These are phyloP conservation scores for Amblyjoppa fuscipennis DNA, from an alignment of 2,888 invertebrate genomes.

Conservation along the genomic window DNA sequence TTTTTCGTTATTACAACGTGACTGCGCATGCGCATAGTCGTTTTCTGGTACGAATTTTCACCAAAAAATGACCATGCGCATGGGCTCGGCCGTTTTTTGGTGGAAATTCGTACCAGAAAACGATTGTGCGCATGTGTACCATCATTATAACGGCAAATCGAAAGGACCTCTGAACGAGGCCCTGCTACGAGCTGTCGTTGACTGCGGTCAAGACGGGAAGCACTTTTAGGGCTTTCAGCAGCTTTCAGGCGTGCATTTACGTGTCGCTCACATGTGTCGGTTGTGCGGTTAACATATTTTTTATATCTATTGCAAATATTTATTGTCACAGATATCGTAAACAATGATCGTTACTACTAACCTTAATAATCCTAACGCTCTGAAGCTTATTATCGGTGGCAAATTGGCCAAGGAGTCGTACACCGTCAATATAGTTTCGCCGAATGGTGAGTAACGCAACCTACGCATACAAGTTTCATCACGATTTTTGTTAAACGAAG, in stretches of 20 bases:
- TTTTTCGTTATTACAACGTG: too few species aligned
- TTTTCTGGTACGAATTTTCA: too few species aligned
- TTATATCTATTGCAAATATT: slow-evolving; percentile 81
- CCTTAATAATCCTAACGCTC: slow-evolving; percentile 91
- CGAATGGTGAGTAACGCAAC: slow-evolving; percentile 87
- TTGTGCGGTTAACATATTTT: slow-evolving; percentile 79
- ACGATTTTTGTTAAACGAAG: slow-evolving; percentile 34
- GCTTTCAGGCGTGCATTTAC: slow-evolving; percentile 36
- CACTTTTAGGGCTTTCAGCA: neutral
- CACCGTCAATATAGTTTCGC: slow-evolving; percentile 87
- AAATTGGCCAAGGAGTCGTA: slow-evolving; percentile 88
- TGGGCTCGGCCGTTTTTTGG: too few species aligned
- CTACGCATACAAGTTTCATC: slow-evolving; percentile 54
- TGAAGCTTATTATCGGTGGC: slow-evolving; percentile 91
- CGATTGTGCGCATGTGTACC: too few species aligned
- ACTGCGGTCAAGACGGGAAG: neutral
- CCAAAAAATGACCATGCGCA: too few species aligned
- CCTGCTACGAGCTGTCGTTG: neutral
- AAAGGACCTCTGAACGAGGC: too few species aligned
- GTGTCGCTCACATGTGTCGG: slow-evolving; percentile 79
- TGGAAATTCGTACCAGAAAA: too few species aligned
- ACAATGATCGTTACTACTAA: slow-evolving; percentile 92
- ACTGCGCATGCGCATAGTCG: too few species aligned
- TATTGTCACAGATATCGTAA: slow-evolving; percentile 73
- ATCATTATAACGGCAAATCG: too few species aligned